Percentiles rank a stretch among this genome's conserved stretches.
Evolutionary conservation across 2,797 vertebrate genomes (phyloP).

Genomic region (Nyctibius grandis): DNA sequence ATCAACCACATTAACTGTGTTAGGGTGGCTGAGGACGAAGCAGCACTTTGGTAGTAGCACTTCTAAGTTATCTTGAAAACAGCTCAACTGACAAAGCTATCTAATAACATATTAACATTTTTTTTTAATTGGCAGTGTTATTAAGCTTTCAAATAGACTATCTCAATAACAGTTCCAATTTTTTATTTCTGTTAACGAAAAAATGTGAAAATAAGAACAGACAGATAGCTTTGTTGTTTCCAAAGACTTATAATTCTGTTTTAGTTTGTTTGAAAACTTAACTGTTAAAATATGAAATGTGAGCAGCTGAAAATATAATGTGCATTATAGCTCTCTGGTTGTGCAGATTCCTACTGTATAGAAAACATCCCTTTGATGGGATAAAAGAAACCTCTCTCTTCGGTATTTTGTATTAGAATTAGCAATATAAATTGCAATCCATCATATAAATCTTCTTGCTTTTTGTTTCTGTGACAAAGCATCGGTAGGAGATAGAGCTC

Average conservation of each 20-base stretch:
- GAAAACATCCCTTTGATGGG: background rate
- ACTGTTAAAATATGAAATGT: background rate
- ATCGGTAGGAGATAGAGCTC: background rate
- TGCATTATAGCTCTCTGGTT: background rate
- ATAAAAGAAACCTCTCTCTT: background rate
- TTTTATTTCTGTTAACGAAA: background rate
- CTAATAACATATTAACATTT: background rate
- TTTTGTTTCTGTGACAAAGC: background rate
- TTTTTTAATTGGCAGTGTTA: background rate
- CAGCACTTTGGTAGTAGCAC: background rate
- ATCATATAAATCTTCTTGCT: background rate
- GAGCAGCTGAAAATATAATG: background rate
- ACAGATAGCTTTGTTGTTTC: background rate
- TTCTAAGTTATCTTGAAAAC: background rate
- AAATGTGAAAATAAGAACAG: background rate
- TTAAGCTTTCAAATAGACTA: background rate
- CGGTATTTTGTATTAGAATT: background rate
- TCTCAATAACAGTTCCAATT: background rate
- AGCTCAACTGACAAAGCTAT: background rate
- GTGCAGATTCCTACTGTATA: background rate
- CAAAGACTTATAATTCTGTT: background rate
- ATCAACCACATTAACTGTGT: background rate
- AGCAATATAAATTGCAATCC: background rate
- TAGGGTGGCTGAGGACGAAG: background rate
- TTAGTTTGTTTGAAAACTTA: background rate